Base-by-base conservation (phyloP, 1,140 invertebrate species). In the Brachystomella parvula region DNA sequence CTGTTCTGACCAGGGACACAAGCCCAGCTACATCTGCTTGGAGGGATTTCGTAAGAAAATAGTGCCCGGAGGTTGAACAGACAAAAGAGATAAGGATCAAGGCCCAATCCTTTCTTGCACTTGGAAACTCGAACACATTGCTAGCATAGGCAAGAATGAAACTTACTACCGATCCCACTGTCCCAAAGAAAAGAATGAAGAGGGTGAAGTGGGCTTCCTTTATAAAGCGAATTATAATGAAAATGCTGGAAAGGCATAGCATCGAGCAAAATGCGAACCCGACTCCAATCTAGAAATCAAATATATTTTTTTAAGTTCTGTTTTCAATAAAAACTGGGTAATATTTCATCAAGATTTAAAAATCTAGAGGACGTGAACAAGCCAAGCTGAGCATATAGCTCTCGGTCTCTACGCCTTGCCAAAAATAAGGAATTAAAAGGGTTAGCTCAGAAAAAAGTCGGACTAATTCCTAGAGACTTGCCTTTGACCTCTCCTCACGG, bases 191-290 rank as follows among this genome's bases (percentile, higher is more conserved):
- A 9, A 60, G 3, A 24, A 58, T 56, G 3, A 64, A 35, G 3
- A 64, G 44, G 29, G 44, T 49, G 53, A 64, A 56, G 57, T 68
- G 61, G 28, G 60, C 62, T 33, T 44, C 33, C 28, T 62, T 2
- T 15, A 68, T 32, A 31, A 49, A 35, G 1, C 66, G 30, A 26
- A 68, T 44, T n/a, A 59, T 19, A n/a, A 68, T 39, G 35, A 56
- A 68, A 3, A n/a, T 21, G 35, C 6, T 12, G 9, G 44, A 29
- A 21, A 35, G 19, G 39, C 49, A 49, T n/a, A 63, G 6, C 62
- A 63, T 63, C 3, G 44, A 15, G 2, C 17, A 9, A 32, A 63
- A 33, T 2, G 44, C 62, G 32, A 63, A 28, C 2, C 3, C 44
- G n/a, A 24, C 21, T 29, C 62, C 62, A 24, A 53, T 63, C 62